These are phyloP conservation scores for Macquaria ambigua DNA, from an alignment of 2,113 vertebrate species.

Conservation along the genomic window DNA sequence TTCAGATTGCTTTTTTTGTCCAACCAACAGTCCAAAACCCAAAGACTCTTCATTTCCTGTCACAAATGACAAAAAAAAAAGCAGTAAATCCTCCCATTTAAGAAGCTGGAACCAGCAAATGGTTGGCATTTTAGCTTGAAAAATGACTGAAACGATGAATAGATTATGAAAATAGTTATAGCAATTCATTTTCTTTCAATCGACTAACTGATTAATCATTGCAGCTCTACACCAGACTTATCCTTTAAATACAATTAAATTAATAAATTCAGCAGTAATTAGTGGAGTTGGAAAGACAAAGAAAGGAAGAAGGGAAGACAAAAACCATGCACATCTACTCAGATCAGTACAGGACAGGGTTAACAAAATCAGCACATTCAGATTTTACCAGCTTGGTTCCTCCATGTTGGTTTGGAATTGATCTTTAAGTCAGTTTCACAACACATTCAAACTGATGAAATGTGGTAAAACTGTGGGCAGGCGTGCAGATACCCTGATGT, in stretches of 20 bases:
- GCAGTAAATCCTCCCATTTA: no score
- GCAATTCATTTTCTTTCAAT: no score
- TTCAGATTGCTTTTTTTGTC: no score
- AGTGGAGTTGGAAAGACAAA: not conserved
- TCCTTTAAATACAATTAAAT: not conserved
- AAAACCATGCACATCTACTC: not conserved
- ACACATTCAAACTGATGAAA: not conserved
- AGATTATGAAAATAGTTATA: no score
- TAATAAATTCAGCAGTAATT: not conserved
- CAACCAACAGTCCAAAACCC: no score
- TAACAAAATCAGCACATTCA: not conserved
- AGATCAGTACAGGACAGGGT: not conserved
- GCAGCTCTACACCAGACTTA: not conserved
- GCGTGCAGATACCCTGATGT: slow-evolving; percentile 55
- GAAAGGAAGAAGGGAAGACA: not conserved
- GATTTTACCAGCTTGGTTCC: not conserved
- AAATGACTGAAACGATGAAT: no score
- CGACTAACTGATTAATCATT: no score
- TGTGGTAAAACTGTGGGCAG: not conserved
- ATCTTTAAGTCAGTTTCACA: not conserved
- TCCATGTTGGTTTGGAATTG: not conserved
- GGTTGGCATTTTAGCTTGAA: no score
- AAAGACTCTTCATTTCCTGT: no score
- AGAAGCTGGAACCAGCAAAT: no score
- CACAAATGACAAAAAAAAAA: no score